A percentile compares a stretch with the other conserved stretches of the same genome.
Conservation (phyloP, 2,797 vertebrate genomes). For the Rallus crepitans region DNA sequence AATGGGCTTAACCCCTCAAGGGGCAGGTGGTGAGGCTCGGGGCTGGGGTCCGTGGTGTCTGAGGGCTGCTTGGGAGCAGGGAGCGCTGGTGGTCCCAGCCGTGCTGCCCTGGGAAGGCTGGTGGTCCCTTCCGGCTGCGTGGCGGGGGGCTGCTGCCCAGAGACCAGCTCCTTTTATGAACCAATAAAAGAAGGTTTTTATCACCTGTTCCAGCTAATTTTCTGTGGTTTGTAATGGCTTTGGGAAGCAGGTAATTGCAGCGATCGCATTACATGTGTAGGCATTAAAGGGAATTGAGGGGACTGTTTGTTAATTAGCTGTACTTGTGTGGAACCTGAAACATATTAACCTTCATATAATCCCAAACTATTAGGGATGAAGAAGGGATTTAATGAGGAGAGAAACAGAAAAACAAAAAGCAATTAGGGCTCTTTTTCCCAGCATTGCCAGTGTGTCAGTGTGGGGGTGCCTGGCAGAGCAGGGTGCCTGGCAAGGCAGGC, state of each 20-base stretch:
- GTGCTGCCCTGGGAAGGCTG: neutral
- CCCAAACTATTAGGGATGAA: constrained; percentile 46
- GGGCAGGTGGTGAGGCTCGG: neutral
- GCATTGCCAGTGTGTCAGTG: neutral
- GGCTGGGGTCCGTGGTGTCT: fast-evolving
- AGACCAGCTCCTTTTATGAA: constrained; percentile 7
- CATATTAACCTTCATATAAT: constrained; percentile 68
- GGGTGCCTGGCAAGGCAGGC: neutral
- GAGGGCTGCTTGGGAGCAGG: neutral
- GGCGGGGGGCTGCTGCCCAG: neutral
- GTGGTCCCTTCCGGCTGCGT: neutral
- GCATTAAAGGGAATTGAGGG: constrained; percentile 65
- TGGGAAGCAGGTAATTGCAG: constrained; percentile 71
- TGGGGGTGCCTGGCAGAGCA: neutral
- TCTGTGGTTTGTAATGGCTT: constrained; percentile 47
- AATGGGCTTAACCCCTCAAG: neutral
- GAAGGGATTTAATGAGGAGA: constrained; percentile 58
- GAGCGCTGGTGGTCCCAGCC: fast-evolving
- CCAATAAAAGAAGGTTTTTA: constrained; percentile 41
- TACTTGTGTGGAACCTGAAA: constrained; percentile 69
- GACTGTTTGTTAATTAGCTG: constrained; percentile 66
- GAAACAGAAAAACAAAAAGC: constrained; percentile 60
- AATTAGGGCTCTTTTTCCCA: constrained; percentile 19
- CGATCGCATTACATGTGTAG: constrained; percentile 49
- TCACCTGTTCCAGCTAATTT: constrained; percentile 70